Base-by-base conservation (phyloP, 2,113 vertebrate species). In the Epinephelus moara region DNA sequence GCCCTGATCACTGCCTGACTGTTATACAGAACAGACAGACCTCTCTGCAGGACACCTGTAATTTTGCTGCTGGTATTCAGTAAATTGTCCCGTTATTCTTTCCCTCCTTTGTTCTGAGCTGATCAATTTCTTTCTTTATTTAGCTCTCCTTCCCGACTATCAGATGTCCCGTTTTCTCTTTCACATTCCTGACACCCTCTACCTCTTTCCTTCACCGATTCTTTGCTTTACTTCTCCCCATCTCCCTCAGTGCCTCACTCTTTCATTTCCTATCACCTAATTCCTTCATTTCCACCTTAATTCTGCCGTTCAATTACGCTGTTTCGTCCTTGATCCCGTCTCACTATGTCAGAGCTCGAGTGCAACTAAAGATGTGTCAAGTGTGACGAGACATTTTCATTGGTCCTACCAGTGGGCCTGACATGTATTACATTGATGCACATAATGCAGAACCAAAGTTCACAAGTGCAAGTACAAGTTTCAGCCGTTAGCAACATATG, bases 251-350 rank as follows among this genome's bases (percentile, higher is more conserved):
- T 18, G 4, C 40, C 23, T 47, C 21, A 4, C 2, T 61, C 0
- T 1, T 17, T 61, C 14, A 6, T 27, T 19, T 37, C 37, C 21
- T 62, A 42, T 27, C 23, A 60, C n/a, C 4, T 19, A 69, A 19
- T 45, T 64, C 13, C 27, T n/a, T 10, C 8, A 15, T 52, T 27
- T 21, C 40, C 6, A 33, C 4, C 19, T 30, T 49, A 17, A 73
- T 33, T 13, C 10, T 2, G 33, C 45, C 66, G 21, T 68, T 33
- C 33, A 74, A 52, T 30, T 74, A 6, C 13, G 69, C 61, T 14
- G n/a, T n/a, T 57, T 59, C 30, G 13, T 71, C 53, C 57, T 53
- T n/a, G 25, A 83, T 67, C 14, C 27, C 55, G 47, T 45, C 42
- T 45, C 11, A 9, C 42, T 12, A 45, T 45, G 42, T 45, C 11